A percentile compares a stretch with the other conserved stretches of the same genome.
Conservation (phyloP, 2,888 invertebrate species). For the Zaprionus bogoriensis region DNA sequence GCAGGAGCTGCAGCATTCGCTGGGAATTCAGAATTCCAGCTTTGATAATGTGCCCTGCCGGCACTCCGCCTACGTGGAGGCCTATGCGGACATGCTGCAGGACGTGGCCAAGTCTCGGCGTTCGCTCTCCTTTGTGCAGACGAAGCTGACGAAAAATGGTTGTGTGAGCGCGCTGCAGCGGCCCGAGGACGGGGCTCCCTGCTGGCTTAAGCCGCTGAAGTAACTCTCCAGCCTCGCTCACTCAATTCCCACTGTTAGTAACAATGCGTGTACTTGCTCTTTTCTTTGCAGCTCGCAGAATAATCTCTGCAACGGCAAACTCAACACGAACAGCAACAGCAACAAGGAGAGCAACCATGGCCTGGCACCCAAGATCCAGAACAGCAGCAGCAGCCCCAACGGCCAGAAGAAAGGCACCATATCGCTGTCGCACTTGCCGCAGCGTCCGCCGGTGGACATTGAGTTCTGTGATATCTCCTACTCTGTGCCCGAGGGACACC, state of each 20-base stretch:
- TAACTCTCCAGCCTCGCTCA: constrained; percentile 38
- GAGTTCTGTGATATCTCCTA: constrained; percentile 94
- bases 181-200: constrained; percentile 35
- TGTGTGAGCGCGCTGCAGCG: constrained; percentile 72
- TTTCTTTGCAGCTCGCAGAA: constrained; percentile 86
- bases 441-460: constrained; percentile 94
- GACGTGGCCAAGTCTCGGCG: constrained; percentile 47
- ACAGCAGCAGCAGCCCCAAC: constrained; percentile 85
- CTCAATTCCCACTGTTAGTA: no score
- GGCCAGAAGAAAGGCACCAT: constrained; percentile 88
- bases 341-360: constrained; percentile 81
- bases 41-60: constrained; percentile 49
- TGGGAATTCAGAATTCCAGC: constrained; percentile 43
- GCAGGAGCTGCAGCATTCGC: background rate
- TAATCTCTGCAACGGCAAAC: constrained; percentile 88
- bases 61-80: constrained; percentile 52
- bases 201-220: constrained; percentile 68
- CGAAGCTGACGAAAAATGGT: constrained; percentile 78
- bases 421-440: constrained; percentile 91
- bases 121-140: constrained; percentile 74
- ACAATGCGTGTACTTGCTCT: background rate
- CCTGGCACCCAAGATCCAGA: constrained; percentile 88
- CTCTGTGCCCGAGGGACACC: constrained; percentile 92
- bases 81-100: constrained; percentile 56
- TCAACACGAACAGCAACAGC: constrained; percentile 77